Percentiles rank a stretch among this genome's conserved stretches.
Conservation (phyloP, 2,888 invertebrate species). For the Drosophila mimetica region DNA sequence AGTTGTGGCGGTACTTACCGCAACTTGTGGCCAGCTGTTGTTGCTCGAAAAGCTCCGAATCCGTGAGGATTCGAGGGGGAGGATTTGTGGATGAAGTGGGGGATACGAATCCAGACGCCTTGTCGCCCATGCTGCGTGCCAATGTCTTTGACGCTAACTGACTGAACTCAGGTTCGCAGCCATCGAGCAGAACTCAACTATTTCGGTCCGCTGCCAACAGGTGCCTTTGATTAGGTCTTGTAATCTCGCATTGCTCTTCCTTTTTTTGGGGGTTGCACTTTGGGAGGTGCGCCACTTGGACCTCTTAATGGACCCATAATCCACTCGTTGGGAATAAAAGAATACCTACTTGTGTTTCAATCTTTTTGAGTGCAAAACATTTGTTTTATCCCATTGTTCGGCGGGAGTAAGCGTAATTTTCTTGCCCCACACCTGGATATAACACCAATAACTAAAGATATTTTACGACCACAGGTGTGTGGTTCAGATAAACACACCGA, state of each 20-base stretch:
- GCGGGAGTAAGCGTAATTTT: slow-evolving; percentile 1
- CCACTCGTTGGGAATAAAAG: not conserved
- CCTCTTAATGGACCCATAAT: not conserved
- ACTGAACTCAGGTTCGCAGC: slow-evolving; percentile 50
- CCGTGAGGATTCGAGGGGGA: slow-evolving; percentile 12
- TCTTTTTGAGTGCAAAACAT: slow-evolving; percentile 3
- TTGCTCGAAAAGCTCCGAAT: slow-evolving; percentile 26
- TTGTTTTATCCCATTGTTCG: slow-evolving; percentile 3
- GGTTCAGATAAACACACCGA: slow-evolving; percentile 17
- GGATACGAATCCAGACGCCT: slow-evolving; percentile 51
- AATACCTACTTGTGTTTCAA: not conserved
- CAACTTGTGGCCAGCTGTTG: slow-evolving; percentile 61
- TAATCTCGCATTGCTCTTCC: slow-evolving; percentile 50
- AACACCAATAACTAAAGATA: slow-evolving; percentile 29
- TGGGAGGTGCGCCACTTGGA: not conserved
- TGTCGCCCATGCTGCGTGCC: slow-evolving; percentile 70
- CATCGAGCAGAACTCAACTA: slow-evolving; percentile 10
- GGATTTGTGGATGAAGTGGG: slow-evolving; percentile 4
- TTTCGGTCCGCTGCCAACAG: slow-evolving; percentile 30
- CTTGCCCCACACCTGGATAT: slow-evolving; percentile 7
- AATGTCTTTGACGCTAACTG: slow-evolving; percentile 52
- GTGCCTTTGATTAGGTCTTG: slow-evolving; percentile 61
- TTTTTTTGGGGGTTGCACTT: not conserved
- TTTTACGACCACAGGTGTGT: slow-evolving; percentile 31
- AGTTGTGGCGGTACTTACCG: slow-evolving; percentile 71